Evolutionary conservation across 2,797 vertebrate genomes (phyloP).

Genomic region (Acomys russatus): DNA sequence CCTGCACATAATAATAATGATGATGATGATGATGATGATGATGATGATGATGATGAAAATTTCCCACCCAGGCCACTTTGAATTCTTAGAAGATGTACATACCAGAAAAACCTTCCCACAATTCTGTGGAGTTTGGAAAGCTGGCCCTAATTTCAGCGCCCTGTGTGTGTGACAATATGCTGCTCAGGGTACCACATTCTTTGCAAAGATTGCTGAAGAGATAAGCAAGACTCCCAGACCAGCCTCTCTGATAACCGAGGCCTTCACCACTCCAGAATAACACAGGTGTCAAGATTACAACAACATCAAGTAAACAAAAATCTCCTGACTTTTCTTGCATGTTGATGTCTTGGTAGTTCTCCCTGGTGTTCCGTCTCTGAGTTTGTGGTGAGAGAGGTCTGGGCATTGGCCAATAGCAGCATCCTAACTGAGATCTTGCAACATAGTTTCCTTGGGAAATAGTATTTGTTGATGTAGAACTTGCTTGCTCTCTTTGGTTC

Average conservation of each 20-base stretch:
- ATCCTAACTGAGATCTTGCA: slow-evolving; percentile 81
- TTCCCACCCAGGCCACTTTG: too few species aligned
- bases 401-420: slow-evolving; percentile 66
- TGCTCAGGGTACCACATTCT: not conserved
- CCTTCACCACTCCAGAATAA: not conserved
- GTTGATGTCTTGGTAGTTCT: not conserved
- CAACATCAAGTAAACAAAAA: not conserved
- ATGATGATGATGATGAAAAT: not conserved
- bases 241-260: not conserved
- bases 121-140: not conserved
- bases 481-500: slow-evolving; percentile 81
- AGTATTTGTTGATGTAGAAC: slow-evolving; percentile 81
- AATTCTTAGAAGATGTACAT: not conserved
- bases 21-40: not conserved
- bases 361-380: slow-evolving; percentile 41
- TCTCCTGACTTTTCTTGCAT: not conserved
- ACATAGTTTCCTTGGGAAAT: slow-evolving; percentile 80
- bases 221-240: not conserved
- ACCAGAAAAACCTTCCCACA: not conserved
- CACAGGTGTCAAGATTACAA: not conserved
- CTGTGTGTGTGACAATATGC: not conserved
- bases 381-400: slow-evolving; percentile 66
- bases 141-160: too few species aligned
- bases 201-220: not conserved
- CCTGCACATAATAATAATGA: too few species aligned